Conservation (phyloP, 2,888 invertebrate genomes). For the Mimachlamys varia region DNA sequence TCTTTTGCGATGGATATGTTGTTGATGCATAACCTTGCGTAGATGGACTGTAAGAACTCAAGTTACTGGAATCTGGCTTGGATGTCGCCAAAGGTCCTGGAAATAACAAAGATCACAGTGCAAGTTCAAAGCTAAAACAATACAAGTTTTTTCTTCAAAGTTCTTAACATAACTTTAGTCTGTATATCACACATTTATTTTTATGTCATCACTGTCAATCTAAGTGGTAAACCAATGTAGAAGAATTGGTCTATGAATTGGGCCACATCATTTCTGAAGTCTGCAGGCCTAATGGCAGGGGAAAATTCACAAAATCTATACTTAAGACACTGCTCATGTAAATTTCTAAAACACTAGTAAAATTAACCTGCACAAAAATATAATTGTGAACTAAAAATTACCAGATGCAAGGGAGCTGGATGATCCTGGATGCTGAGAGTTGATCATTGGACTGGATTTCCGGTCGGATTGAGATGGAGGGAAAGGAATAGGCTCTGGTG, state of each 20-base stretch:
- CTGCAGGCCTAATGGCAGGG: no score
- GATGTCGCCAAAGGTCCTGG: slow-evolving; percentile 62
- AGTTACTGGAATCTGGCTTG: slow-evolving; percentile 58
- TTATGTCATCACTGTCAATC: no score
- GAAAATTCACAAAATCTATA: no score
- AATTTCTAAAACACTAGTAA: no score
- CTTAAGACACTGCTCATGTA: no score
- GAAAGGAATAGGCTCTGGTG: slow-evolving; percentile 74
- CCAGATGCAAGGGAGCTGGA: slow-evolving; percentile 56
- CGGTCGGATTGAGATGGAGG: slow-evolving; percentile 70
- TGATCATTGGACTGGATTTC: slow-evolving; percentile 74
- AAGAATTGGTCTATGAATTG: no score
- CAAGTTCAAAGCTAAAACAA: neutral
- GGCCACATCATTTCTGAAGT: no score
- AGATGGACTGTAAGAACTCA: slow-evolving; percentile 54
- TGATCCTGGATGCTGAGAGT: slow-evolving; percentile 60
- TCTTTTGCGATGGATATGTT: slow-evolving; percentile 59
- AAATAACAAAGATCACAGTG: slow-evolving; percentile 42
- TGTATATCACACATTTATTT: no score
- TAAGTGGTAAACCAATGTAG: no score
- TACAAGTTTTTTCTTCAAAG: no score
- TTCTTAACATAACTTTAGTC: no score
- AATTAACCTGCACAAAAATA: no score
- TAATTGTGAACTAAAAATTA: slow-evolving; percentile 39
- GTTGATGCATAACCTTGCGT: slow-evolving; percentile 53